phyloP scores from a whole-genome alignment of 2,797 vertebrate species.

The Myoxocephalus aenaeus region DNA sequence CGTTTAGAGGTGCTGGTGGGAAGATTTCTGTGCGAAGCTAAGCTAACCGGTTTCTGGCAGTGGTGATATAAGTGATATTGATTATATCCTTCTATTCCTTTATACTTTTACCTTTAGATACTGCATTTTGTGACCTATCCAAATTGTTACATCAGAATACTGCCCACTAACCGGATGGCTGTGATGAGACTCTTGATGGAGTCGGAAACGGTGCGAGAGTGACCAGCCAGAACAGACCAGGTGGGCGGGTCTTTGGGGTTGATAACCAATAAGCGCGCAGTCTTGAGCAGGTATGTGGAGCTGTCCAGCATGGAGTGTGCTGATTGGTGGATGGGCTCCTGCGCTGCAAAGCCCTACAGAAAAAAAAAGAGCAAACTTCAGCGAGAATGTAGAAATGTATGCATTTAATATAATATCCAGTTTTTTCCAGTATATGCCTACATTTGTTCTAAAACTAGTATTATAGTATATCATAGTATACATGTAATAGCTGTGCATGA shows the following conservation, averaged over 20 bases:
- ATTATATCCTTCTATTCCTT: neutral
- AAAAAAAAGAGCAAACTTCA: neutral
- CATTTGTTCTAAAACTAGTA: neutral
- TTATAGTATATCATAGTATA: neutral
- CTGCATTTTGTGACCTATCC: neutral
- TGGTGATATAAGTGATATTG: neutral
- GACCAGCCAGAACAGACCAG: conserved; percentile 95
- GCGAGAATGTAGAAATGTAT: neutral
- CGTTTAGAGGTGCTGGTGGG: neutral
- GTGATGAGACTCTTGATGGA: conserved; percentile 99
- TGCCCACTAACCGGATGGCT: conserved; percentile 89
- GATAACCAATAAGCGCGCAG: conserved; percentile 94
- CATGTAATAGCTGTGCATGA: neutral
- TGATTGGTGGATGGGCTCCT: conserved; percentile 94
- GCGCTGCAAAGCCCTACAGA: conserved; percentile 90
- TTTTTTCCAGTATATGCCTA: neutral
- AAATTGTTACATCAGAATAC: neutral
- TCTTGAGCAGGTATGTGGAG: conserved; percentile 92
- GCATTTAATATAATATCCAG: neutral
- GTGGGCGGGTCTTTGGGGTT: conserved; percentile 98
- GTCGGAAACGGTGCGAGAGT: conserved; percentile 97
- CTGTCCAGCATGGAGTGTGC: conserved; percentile 97
- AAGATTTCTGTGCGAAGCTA: neutral
- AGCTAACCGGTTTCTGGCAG: neutral
- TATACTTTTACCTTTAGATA: neutral